These are phyloP conservation scores for Ptiloglossa arizonensis DNA, from an alignment of 1,140 invertebrate genomes.

Conservation along the genomic window DNA sequence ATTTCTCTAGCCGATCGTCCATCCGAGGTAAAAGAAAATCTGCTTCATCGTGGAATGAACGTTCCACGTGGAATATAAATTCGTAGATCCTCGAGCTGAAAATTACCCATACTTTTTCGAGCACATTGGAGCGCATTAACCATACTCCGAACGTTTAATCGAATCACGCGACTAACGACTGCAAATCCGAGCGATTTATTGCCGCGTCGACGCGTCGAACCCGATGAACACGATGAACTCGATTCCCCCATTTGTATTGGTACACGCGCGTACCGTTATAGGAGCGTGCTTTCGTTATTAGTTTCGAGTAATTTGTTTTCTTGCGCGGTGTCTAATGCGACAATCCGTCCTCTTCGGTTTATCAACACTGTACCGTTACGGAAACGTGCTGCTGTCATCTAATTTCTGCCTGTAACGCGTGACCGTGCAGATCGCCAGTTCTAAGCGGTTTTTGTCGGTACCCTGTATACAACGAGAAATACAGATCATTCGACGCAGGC, in stretches of 20 bases:
- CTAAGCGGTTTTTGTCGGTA: not conserved
- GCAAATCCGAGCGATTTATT: not conserved
- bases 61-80: too few relatives aligned
- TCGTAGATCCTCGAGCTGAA: not conserved
- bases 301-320: conserved; percentile 47
- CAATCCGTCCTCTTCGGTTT: conserved; percentile 32
- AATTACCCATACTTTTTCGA: not conserved
- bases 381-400: conserved; percentile 26
- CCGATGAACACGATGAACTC: conserved; percentile 16
- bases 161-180: conserved; percentile 3
- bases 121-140: not conserved
- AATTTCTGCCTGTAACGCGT: conserved; percentile 29
- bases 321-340: conserved; percentile 33
- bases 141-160: not conserved
- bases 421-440: conserved; percentile 3
- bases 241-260: not conserved
- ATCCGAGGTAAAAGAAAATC: too few relatives aligned
- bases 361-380: conserved; percentile 28
- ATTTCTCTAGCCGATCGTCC: too few relatives aligned
- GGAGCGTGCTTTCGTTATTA: conserved; percentile 17
- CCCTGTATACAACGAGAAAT: not conserved
- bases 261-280: conserved; percentile 1
- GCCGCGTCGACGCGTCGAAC: conserved; percentile 3
- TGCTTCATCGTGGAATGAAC: too few relatives aligned
- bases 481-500: not conserved